Base-by-base conservation (phyloP, 2,888 invertebrate species). In the Bugula neritina region DNA sequence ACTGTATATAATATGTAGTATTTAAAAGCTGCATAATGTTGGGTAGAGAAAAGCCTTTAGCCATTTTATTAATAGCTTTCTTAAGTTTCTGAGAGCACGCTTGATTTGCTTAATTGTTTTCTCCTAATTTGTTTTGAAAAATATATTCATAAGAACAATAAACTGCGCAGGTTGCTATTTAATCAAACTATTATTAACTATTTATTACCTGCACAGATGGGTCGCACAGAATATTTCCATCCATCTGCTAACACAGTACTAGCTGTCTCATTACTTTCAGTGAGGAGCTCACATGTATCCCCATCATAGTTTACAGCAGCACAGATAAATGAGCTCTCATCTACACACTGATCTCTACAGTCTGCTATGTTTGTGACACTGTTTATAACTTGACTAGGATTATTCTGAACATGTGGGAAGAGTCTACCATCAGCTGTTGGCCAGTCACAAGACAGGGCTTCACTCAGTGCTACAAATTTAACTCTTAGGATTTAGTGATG, bases 121-220 rank as follows among this genome's bases (percentile, higher is more conserved):
- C n/a, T n/a, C n/a, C n/a, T n/a, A n/a, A n/a, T n/a, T n/a, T n/a
- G n/a, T n/a, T n/a, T n/a, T n/a, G n/a, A n/a, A n/a, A n/a, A n/a
- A n/a, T n/a, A n/a, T n/a, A n/a, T n/a, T n/a, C n/a, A n/a, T n/a
- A n/a, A n/a, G n/a, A n/a, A n/a, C n/a, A n/a, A n/a, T n/a, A n/a
- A n/a, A n/a, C n/a, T n/a, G n/a, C n/a, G n/a, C n/a, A n/a, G n/a
- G n/a, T n/a, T n/a, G n/a, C n/a, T n/a, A n/a, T n/a, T n/a, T n/a
- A n/a, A n/a, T n/a, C n/a, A n/a, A n/a, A n/a, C n/a, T n/a, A n/a
- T n/a, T n/a, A n/a, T n/a, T n/a, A n/a, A n/a, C n/a, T n/a, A n/a
- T n/a, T n/a, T n/a, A 43, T 43, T 31, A 63, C 63, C 63, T 63
- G 63, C 63, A 63, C 63, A 63, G 31, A 31, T 63, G 31, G 63